These are phyloP conservation scores for Acanthurus lineatus DNA, from an alignment of 2,797 vertebrate species.

Conservation along the genomic window DNA sequence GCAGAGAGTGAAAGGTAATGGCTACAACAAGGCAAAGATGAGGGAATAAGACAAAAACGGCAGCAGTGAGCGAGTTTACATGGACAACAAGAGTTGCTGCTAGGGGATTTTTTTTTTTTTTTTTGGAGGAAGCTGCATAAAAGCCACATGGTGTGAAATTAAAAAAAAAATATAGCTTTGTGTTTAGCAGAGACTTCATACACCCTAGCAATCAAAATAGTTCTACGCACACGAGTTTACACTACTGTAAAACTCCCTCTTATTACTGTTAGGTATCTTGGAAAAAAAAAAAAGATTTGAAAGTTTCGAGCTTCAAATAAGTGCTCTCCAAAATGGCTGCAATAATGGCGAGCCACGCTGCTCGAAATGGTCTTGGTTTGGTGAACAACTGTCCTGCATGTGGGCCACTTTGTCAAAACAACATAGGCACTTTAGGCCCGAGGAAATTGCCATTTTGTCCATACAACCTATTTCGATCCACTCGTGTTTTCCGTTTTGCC, in stretches of 20 bases:
- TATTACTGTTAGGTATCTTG: neutral
- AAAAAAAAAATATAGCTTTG: neutral
- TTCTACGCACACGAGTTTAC: conserved; percentile 3
- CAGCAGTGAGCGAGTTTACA: conserved; percentile 10
- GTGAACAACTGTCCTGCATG: conserved; percentile 66
- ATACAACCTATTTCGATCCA: conserved; percentile 60
- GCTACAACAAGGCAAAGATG: conserved; percentile 57
- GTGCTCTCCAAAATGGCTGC: conserved; percentile 34
- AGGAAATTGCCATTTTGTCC: conserved; percentile 70
- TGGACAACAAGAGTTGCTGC: conserved; percentile 25
- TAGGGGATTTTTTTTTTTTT: conserved; percentile 1
- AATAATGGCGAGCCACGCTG: conserved; percentile 44
- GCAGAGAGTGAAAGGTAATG: conserved; percentile 51
- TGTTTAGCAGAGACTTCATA: neutral
- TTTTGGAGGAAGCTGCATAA: neutral
- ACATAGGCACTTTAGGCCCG: conserved; percentile 49
- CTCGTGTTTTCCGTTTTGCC: conserved; percentile 51
- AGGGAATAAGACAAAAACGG: conserved; percentile 41
- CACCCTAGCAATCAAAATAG: conserved; percentile 1
- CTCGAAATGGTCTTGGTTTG: conserved; percentile 54
- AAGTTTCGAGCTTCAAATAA: conserved; percentile 32
- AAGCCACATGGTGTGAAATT: neutral
- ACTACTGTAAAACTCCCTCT: conserved; percentile 15
- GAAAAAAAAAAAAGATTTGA: neutral
- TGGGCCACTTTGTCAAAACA: conserved; percentile 73